These are phyloP conservation scores for Notolepis coatsorum DNA, from an alignment of 2,797 vertebrate species.

Conservation along the genomic window DNA sequence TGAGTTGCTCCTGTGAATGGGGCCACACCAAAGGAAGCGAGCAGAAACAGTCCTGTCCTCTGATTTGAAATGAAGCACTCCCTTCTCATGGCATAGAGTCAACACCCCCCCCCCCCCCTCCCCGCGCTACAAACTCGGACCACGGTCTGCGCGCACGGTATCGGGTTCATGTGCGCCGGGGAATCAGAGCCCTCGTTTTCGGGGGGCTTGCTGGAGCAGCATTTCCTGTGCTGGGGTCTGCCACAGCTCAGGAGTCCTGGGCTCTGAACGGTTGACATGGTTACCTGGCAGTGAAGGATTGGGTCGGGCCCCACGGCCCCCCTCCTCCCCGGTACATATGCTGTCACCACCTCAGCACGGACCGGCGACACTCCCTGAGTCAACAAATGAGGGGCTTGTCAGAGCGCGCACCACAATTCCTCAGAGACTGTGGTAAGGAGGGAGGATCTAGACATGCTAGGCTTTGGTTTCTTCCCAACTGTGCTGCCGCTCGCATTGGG, in stretches of 20 bases:
- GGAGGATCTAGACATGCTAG: constrained; percentile 70
- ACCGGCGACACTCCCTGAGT: constrained; percentile 82
- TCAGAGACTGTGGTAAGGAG: constrained; percentile 73
- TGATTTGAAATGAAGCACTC: constrained; percentile 80
- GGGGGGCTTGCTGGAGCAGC: constrained; percentile 34
- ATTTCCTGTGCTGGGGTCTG: constrained; percentile 59
- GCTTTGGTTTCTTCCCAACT: constrained; percentile 72
- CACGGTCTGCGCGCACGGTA: constrained; percentile 53
- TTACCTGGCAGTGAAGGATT: constrained; percentile 73
- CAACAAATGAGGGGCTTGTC: constrained; percentile 82
- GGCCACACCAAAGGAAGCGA: constrained; percentile 77
- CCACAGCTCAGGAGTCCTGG: constrained; percentile 51
- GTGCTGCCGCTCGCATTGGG: constrained; percentile 50
- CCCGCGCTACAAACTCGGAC: constrained; percentile 52
- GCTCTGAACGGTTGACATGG: constrained; percentile 62
- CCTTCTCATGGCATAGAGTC: constrained; percentile 66
- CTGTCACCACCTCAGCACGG: constrained; percentile 79
- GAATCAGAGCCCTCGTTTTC: constrained; percentile 50
- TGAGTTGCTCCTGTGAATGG: constrained; percentile 73
- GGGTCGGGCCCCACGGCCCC: constrained; percentile 43
- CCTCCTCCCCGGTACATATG: constrained; percentile 56
- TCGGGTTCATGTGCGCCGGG: constrained; percentile 51
- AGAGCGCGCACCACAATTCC: constrained; percentile 80
- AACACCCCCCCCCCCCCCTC: constrained; percentile 49
- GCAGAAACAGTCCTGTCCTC: constrained; percentile 72